Percentiles rank a stretch among this genome's conserved stretches.
These are phyloP conservation scores for Butorides virescens DNA, from an alignment of 2,113 vertebrate genomes.

Conservation along the genomic window DNA sequence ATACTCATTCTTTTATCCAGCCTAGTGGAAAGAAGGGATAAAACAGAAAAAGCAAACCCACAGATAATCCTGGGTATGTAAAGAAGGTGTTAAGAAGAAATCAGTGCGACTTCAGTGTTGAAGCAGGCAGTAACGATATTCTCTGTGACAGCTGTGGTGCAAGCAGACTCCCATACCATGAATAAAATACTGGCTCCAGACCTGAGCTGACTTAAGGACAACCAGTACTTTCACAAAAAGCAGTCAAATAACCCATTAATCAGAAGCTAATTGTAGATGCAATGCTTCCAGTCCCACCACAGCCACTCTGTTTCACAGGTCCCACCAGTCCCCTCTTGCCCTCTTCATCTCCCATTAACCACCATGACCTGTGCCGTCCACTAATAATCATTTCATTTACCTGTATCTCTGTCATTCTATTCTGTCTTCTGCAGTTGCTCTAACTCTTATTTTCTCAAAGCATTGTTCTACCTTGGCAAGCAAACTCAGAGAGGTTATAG, in stretches of 20 bases:
- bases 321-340: background rate
- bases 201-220: background rate
- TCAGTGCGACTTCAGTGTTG: background rate
- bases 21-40: background rate
- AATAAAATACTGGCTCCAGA: background rate
- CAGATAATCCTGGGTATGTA: background rate
- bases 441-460: background rate
- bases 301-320: background rate
- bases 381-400: background rate
- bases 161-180: background rate
- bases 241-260: background rate
- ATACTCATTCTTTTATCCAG: background rate
- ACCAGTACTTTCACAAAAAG: background rate
- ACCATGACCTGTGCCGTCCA: background rate
- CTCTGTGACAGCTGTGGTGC: background rate
- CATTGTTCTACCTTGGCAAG: background rate
- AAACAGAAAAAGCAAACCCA: background rate
- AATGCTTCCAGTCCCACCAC: background rate
- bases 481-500: background rate
- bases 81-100: background rate
- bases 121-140: fast-evolving
- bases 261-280: background rate
- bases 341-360: background rate
- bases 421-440: background rate
- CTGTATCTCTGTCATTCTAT: background rate